Evolutionary conservation across 53 echinoderm and acorn worm species (phyloP), one percentile per base, ranked within the genome.

Genomic region (Antedon mediterranea): DNA sequence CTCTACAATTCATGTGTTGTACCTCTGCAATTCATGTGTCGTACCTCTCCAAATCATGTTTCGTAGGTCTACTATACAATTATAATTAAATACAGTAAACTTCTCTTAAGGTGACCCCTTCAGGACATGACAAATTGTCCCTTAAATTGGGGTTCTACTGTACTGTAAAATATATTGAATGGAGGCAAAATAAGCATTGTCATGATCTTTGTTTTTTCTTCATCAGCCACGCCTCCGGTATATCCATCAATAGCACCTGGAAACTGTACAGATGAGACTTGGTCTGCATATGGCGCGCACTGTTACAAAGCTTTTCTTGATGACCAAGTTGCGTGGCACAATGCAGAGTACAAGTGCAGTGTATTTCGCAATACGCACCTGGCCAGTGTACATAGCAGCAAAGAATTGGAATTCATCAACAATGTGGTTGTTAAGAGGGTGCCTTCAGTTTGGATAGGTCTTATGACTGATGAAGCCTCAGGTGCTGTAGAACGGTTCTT

Each of bases 361-460:
- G 28, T 43, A 28, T 71, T 33, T 9, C 41, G 78, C 31, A 32
- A 82, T 14, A 74, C 88, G 0, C 44, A 82, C 30, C 79, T 88
- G 14, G 85, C 76, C 30, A 88, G 88, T 29, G 30, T 88, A 72
- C 88, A 88, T 28, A 78, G 76, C 18, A 3, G 28, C 32, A 75
- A 85, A 43, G 88, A 88, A 32, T 31, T 31, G 28, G 79, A 78
- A 0, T 82, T 79, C 32, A 57, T 57, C 23, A 57, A 57, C 23
- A 57, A 57, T 18, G 57, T 57, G 9, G 72, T 88, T n/a, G n/a
- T n/a, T n/a, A n/a, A n/a, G n/a, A n/a, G n/a, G n/a, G 79, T 79
- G 15, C 83, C 85, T 32, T 82, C 82, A 43, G 72, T 82, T 23
- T 88, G 88, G 88, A 77, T 88, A n/a, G 88, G 88, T n/a, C 75